Percentiles rank a stretch among this genome's conserved stretches.
Conservation (phyloP, 64 coral and sea anemone genomes). For the Trachythela sp. region DNA sequence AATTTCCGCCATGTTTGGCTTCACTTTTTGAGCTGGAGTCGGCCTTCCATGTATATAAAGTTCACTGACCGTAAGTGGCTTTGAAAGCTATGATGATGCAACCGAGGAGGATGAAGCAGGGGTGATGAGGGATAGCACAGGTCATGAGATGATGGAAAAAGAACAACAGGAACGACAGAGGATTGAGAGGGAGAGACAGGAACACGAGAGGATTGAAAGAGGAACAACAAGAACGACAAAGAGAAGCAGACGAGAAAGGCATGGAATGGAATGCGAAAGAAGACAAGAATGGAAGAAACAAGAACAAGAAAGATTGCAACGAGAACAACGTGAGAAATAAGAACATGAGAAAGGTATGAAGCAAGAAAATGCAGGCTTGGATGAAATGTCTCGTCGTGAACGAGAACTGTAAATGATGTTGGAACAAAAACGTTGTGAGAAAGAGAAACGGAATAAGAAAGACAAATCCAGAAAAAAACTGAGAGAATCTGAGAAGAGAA, state of each 20-base stretch:
- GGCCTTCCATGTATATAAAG: too few relatives aligned
- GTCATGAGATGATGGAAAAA: too few relatives aligned
- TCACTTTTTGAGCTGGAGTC: too few relatives aligned
- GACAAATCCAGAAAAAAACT: not conserved
- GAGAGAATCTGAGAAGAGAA: not conserved
- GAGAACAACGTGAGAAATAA: not conserved
- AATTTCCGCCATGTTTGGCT: too few relatives aligned
- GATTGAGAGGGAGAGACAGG: not conserved
- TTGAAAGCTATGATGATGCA: too few relatives aligned
- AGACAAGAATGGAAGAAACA: not conserved
- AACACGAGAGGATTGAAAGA: not conserved
- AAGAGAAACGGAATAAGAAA: not conserved
- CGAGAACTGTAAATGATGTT: not conserved
- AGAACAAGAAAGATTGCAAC: not conserved
- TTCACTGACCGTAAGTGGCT: too few relatives aligned
- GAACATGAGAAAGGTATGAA: not conserved
- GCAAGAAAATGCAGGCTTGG: not conserved
- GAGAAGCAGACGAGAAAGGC: not conserved
- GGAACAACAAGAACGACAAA: not conserved
- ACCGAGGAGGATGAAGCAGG: too few relatives aligned
- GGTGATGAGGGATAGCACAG: too few relatives aligned
- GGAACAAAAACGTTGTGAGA: not conserved
- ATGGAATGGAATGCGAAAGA: not conserved
- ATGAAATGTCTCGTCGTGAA: constrained; percentile 13
- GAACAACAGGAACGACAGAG: too few relatives aligned